These are phyloP conservation scores for Polymixis lichenea DNA, from an alignment of 2,888 invertebrate genomes.

Conservation along the genomic window DNA sequence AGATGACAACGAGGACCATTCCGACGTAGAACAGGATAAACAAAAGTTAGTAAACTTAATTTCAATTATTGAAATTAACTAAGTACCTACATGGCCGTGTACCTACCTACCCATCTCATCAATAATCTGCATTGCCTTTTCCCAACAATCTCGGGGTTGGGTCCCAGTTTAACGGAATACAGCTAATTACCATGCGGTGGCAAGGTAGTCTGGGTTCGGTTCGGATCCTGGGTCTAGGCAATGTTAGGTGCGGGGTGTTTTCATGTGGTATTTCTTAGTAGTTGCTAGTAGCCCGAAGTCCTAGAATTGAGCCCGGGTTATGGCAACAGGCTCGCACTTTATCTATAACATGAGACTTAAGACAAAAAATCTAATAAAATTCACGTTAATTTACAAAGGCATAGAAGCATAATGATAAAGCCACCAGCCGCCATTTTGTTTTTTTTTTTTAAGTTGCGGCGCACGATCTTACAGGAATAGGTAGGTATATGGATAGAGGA, in stretches of 20 bases:
- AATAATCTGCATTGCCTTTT: neutral
- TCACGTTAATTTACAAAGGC: neutral
- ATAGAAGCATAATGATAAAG: no score
- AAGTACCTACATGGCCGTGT: neutral
- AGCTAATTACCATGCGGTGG: neutral
- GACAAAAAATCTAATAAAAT: neutral
- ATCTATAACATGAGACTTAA: neutral
- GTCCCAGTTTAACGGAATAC: neutral
- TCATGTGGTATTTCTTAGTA: neutral
- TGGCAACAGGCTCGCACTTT: neutral
- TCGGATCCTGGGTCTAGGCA: neutral
- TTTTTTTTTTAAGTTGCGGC: neutral
- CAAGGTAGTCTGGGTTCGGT: neutral
- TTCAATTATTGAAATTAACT: neutral
- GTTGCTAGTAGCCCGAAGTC: neutral
- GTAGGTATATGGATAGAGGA: neutral
- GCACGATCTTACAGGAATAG: neutral
- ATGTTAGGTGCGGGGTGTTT: neutral
- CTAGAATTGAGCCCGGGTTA: neutral
- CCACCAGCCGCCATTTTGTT: neutral
- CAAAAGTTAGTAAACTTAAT: conserved; percentile 39
- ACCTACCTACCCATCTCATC: neutral
- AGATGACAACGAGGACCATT: conserved; percentile 26
- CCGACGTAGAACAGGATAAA: conserved; percentile 20
- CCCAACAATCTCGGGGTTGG: neutral